A percentile compares a stretch with the other conserved stretches of the same genome.
Evolutionary conservation across 1,140 invertebrate genomes (phyloP).

Genomic region (Pseudomyrmex flavicornis): DNA sequence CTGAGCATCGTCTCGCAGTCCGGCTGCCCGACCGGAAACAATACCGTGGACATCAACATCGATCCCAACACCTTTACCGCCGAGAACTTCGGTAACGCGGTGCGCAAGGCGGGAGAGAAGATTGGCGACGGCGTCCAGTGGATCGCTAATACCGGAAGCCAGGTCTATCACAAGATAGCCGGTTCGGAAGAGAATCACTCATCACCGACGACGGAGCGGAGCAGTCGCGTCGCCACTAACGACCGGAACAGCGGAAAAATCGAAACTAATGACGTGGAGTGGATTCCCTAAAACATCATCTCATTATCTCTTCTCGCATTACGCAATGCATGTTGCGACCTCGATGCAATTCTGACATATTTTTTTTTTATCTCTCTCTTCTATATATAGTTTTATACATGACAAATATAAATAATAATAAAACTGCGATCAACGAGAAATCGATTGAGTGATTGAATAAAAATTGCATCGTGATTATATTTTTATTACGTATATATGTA

Average conservation of each 20-base stretch:
- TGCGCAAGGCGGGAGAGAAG: constrained; percentile 90
- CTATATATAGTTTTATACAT: neutral
- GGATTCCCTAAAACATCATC: constrained; percentile 77
- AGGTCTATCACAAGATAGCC: constrained; percentile 85
- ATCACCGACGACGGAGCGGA: constrained; percentile 4
- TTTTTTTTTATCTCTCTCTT: neutral
- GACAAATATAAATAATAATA: neutral
- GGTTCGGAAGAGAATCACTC: constrained; percentile 74
- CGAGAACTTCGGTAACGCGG: constrained; percentile 88
- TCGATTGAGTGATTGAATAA: neutral
- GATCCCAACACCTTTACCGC: constrained; percentile 91
- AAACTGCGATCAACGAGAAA: neutral
- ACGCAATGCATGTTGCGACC: neutral
- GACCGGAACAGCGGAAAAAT: constrained; percentile 51
- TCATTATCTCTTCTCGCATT: neutral
- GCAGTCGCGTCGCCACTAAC: constrained; percentile 27
- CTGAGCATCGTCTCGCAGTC: constrained; percentile 90
- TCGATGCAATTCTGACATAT: neutral
- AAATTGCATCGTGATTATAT: neutral
- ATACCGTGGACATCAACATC: constrained; percentile 90
- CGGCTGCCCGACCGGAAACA: constrained; percentile 87
- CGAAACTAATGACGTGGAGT: constrained; percentile 83
- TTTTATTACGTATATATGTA: constrained; percentile 8
- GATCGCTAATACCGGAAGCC: constrained; percentile 85
- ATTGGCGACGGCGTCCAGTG: constrained; percentile 88